Evolutionary conservation across 2,113 vertebrate species (phyloP).

Genomic region (Heloderma charlesbogerti): DNA sequence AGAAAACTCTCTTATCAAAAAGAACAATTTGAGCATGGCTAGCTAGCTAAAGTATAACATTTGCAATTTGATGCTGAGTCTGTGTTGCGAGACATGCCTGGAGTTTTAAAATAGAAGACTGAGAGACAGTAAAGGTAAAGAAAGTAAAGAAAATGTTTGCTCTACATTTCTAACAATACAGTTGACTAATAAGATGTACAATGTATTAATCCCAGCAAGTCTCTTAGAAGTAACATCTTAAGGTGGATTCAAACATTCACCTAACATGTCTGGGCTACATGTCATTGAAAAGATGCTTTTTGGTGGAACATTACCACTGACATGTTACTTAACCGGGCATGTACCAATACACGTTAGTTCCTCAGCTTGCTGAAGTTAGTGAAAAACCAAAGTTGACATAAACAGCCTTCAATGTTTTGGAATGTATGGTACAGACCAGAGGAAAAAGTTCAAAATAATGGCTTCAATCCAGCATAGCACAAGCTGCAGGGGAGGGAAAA

Average conservation of each 20-base stretch:
- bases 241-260: background rate
- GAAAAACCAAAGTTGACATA: constrained; percentile 13
- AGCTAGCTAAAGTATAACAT: constrained; percentile 44
- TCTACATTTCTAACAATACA: constrained; percentile 32
- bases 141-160: constrained; percentile 29
- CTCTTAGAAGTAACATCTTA: background rate
- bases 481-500: no score
- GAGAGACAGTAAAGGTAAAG: constrained; percentile 24
- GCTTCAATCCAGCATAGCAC: no score
- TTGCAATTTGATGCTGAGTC: constrained; percentile 38
- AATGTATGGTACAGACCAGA: background rate
- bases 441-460: background rate
- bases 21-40: background rate
- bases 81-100: background rate
- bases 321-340: background rate
- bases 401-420: background rate
- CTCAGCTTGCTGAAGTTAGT: constrained; percentile 11
- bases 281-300: background rate
- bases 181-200: constrained; percentile 16
- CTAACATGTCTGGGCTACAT: background rate
- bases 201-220: background rate
- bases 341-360: background rate
- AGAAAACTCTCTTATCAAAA: background rate
- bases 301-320: background rate
- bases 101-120: constrained; percentile 21